phyloP scores from a whole-genome alignment of 2,888 invertebrate genomes.

The Drosophila formosana region DNA sequence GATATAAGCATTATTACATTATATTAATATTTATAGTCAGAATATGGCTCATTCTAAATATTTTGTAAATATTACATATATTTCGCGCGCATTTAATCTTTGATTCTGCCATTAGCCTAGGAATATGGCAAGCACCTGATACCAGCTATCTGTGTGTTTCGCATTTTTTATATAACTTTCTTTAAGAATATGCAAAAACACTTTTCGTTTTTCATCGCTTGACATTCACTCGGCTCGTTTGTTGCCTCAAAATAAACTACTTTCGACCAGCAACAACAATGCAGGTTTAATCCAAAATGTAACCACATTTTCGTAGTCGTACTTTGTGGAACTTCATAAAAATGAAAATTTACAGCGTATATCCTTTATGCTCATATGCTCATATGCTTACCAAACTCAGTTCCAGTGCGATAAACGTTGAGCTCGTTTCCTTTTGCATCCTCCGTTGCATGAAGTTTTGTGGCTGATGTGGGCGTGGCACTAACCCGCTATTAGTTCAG shows the following conservation, averaged over 20 bases:
- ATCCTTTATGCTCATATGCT: slow-evolving; percentile 78
- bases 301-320: slow-evolving; percentile 77
- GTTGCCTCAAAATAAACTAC: slow-evolving; percentile 22
- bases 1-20: too few relatives aligned
- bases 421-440: slow-evolving; percentile 52
- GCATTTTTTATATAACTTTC: slow-evolving; percentile 20
- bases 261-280: slow-evolving; percentile 17
- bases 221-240: slow-evolving; percentile 23
- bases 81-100: neutral
- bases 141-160: slow-evolving; percentile 16
- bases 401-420: slow-evolving; percentile 64
- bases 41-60: neutral
- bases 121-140: slow-evolving; percentile 9
- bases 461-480: slow-evolving; percentile 53
- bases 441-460: slow-evolving; percentile 70
- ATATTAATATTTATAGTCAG: too few relatives aligned
- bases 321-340: slow-evolving; percentile 80
- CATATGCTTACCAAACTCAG: slow-evolving; percentile 43
- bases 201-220: slow-evolving; percentile 46
- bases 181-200: slow-evolving; percentile 4
- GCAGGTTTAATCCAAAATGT: slow-evolving; percentile 74
- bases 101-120: slow-evolving; percentile 15
- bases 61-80: neutral
- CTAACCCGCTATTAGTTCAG: slow-evolving; percentile 31
- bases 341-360: slow-evolving; percentile 80